A percentile compares a stretch with the other conserved stretches of the same genome.
Conservation (phyloP, 2,797 vertebrate genomes). For the Malacoctenus gilli region DNA sequence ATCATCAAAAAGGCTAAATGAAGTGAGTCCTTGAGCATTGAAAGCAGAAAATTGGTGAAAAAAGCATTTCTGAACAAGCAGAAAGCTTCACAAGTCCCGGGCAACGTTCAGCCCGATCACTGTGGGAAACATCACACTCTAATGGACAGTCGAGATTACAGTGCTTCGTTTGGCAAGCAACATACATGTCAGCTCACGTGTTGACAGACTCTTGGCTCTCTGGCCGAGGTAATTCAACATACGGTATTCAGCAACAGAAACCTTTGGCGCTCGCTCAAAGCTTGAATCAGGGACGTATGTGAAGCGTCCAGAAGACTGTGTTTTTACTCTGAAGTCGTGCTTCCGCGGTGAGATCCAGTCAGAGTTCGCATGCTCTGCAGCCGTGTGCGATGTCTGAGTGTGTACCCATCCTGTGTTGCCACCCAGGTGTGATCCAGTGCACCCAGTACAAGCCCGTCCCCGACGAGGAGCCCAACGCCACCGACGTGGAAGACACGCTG, state of each 20-base stretch:
- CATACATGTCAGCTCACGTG: neutral
- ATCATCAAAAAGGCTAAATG: too few relatives aligned
- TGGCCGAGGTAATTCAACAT: conserved; percentile 7
- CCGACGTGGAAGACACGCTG: conserved; percentile 92
- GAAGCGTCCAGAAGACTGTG: neutral
- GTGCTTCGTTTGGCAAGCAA: conserved; percentile 23
- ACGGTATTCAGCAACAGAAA: neutral
- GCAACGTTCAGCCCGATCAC: neutral
- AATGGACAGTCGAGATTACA: conserved; percentile 1
- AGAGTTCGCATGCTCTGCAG: too few relatives aligned
- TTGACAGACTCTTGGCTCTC: conserved; percentile 5
- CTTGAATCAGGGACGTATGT: conserved; percentile 1
- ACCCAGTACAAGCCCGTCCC: conserved; percentile 96
- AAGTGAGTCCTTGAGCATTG: too few relatives aligned
- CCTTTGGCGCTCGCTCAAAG: too few relatives aligned
- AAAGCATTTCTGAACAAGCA: neutral
- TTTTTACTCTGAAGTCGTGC: neutral
- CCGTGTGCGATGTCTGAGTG: neutral
- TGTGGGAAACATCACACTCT: conserved; percentile 6
- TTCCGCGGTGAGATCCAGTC: neutral
- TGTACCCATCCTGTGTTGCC: conserved; percentile 9
- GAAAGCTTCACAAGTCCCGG: neutral
- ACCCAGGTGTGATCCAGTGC: conserved; percentile 85
- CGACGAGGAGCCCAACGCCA: conserved; percentile 94
- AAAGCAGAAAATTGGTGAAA: neutral